Evolutionary conservation across 2,113 vertebrate genomes (phyloP), one percentile per base, ranked within the genome.

Genomic region (Tichodroma muraria): DNA sequence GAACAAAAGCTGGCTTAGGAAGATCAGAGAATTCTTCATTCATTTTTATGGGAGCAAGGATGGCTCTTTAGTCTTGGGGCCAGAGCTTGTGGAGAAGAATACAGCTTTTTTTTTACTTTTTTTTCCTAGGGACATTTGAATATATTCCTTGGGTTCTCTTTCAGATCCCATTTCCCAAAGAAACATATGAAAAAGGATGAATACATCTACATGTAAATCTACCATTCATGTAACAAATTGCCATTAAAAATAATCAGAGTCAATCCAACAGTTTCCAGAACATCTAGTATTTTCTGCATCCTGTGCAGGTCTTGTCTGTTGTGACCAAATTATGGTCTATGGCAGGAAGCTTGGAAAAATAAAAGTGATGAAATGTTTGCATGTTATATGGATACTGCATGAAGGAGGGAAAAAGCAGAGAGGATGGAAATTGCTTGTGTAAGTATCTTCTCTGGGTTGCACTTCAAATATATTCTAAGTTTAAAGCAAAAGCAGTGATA

Each of bases 1-100:
- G 92, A 93, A 73, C 68, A 94, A 96, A 94, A 95, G 35, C 49
- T 9, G 6, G 71, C 85, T 94, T 95, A 90, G 37, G 64, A 78
- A 88, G 90, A 93, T 91, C 60, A 90, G 72, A 93, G 71, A 66
- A 44, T 85, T 89, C 27, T 90, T 72, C 19, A 3, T 87, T 89
- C 70, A 61, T 91, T 85, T 89, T 88, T 57, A 40, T 72, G 75
- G 45, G 69, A 88, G 54, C 50, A 76, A 69, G 11, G 37, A 35
- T 69, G 11, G 33, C 21, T 83, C 45, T 84, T 94, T 69, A 66
- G 52, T 86, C 35, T 63, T 77, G 35, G 13, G 53, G 40, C 92
- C 79, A 89, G 57, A 80, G 38, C 24, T 69, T 83, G 73, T 3
- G 7, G 13, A 77, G n/a, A 50, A 93, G n/a, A 91, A 89, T 77